Evolutionary conservation across 2,797 vertebrate species (phyloP).

Genomic region (Sebastes hopkinsi): DNA sequence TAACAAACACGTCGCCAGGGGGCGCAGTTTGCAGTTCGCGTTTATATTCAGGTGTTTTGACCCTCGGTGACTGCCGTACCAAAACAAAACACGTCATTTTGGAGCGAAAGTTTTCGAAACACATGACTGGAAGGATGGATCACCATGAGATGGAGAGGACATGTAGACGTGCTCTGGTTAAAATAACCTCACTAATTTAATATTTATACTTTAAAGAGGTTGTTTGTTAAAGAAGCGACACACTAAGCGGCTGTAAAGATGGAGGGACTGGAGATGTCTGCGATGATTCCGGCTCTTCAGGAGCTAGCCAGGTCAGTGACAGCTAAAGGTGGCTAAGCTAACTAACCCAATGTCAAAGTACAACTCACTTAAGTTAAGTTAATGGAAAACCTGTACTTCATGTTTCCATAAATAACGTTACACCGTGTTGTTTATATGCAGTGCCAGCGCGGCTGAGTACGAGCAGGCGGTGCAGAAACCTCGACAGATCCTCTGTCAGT

Average conservation of each 20-base stretch:
- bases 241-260: conserved; percentile 62
- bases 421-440: conserved; percentile 51
- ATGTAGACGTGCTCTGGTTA: not conserved
- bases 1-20: not conserved
- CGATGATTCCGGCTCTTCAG: conserved; percentile 95
- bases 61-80: conserved; percentile 57
- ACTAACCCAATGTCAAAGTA: not conserved
- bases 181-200: fast-evolving
- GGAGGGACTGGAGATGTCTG: conserved; percentile 94
- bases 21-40: not conserved
- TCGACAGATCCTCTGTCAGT: conserved; percentile 97
- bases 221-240: not conserved
- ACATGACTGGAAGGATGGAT: not conserved
- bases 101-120: conserved; percentile 78
- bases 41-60: not conserved
- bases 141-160: not conserved
- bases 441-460: conserved; percentile 90
- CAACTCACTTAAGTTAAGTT: not conserved
- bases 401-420: not conserved
- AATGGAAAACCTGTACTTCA: fast-evolving
- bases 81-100: conserved; percentile 70
- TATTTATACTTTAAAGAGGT: not conserved
- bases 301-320: conserved; percentile 90
- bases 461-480: conserved; percentile 91
- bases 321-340: conserved; percentile 40